phyloP scores from a whole-genome alignment of 2,797 vertebrate genomes.

The Enteromius radiatus region DNA sequence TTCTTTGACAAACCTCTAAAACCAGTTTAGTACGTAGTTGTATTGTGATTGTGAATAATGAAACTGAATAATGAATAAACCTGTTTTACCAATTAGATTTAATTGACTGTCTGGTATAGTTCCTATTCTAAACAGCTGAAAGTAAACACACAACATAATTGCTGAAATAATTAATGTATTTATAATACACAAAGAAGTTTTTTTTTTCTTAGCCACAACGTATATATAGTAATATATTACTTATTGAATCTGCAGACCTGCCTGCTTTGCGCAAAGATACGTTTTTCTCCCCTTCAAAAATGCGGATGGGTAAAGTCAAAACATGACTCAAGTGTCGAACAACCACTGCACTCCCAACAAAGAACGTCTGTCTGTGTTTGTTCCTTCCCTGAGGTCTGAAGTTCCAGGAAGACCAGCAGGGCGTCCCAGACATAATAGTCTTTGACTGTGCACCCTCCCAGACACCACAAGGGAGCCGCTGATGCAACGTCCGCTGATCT shows the following conservation, averaged over 20 bases:
- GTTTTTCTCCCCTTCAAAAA: neutral
- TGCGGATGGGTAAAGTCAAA: slow-evolving; percentile 50
- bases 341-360: slow-evolving; percentile 74
- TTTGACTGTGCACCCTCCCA: slow-evolving; percentile 78
- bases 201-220: no score
- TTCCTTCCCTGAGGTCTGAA: slow-evolving; percentile 79
- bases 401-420: slow-evolving; percentile 75
- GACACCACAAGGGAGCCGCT: slow-evolving; percentile 80
- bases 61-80: neutral
- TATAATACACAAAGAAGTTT: no score
- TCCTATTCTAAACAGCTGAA: neutral
- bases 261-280: slow-evolving; percentile 48
- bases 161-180: no score
- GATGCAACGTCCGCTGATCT: slow-evolving; percentile 80
- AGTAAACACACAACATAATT: neutral
- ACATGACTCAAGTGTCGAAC: slow-evolving; percentile 61
- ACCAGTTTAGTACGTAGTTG: neutral
- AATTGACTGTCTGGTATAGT: neutral
- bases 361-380: slow-evolving; percentile 77
- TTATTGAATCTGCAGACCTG: slow-evolving; percentile 54
- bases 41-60: neutral
- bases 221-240: no score
- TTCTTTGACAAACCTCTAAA: neutral
- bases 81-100: neutral
- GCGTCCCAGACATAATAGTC: slow-evolving; percentile 81